Conservation (phyloP, 2,113 vertebrate species). For the Neodon shergylaensis region DNA sequence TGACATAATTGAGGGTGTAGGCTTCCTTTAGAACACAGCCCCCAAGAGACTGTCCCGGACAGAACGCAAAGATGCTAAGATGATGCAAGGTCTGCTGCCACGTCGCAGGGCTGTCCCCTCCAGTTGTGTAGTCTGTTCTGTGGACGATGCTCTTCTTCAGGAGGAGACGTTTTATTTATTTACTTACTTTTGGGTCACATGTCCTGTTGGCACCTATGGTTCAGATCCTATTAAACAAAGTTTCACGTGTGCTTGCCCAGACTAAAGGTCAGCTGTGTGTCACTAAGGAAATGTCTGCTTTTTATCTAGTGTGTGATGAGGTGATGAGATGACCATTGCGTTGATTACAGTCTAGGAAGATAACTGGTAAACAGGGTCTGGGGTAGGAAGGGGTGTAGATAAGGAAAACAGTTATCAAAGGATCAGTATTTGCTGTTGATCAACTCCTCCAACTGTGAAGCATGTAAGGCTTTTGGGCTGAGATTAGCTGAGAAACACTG, state of each 20-base stretch:
- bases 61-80: constrained; percentile 51
- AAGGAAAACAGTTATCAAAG: constrained; percentile 19
- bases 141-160: background rate
- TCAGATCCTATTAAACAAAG: constrained; percentile 20
- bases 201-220: constrained; percentile 17
- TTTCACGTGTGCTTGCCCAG: background rate
- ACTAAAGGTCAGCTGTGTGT: background rate
- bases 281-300: constrained; percentile 52
- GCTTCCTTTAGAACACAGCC: constrained; percentile 62
- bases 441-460: constrained; percentile 31
- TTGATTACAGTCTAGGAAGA: background rate
- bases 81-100: constrained; percentile 49
- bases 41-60: constrained; percentile 44
- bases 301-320: constrained; percentile 16
- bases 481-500: constrained; percentile 51
- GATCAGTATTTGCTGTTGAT: background rate
- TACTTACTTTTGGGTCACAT: background rate
- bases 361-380: background rate
- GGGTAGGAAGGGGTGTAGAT: background rate
- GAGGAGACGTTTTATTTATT: background rate
- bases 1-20: constrained; percentile 64
- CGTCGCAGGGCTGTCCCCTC: background rate
- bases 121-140: constrained; percentile 1
- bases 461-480: background rate
- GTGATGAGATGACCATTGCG: background rate